Evolutionary conservation across 2,888 invertebrate species (phyloP).

Genomic region (Stenichneumon culpator): DNA sequence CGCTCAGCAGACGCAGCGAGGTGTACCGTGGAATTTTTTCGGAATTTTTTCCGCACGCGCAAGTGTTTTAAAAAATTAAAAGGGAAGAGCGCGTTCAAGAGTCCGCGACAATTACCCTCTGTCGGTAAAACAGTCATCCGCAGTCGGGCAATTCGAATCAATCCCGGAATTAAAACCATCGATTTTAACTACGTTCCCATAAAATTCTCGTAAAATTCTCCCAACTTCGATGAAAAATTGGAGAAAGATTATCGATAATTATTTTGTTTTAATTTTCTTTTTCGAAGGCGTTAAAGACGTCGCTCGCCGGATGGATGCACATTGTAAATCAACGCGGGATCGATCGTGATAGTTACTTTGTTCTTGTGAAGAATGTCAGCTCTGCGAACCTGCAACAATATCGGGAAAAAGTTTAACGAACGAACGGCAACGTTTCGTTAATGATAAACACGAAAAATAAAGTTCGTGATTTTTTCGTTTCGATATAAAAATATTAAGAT

Average conservation of each 20-base stretch:
- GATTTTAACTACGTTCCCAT: too few relatives aligned
- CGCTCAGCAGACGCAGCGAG: neutral
- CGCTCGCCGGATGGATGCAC: neutral
- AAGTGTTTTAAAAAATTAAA: too few relatives aligned
- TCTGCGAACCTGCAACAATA: conserved; percentile 78
- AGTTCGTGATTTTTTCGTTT: too few relatives aligned
- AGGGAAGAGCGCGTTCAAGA: too few relatives aligned
- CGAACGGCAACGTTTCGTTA: too few relatives aligned
- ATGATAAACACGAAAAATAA: too few relatives aligned
- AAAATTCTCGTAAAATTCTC: too few relatives aligned
- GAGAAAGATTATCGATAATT: neutral
- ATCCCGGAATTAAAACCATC: neutral
- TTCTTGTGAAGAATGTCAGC: conserved; percentile 89
- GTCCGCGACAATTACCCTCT: neutral
- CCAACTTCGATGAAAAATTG: too few relatives aligned
- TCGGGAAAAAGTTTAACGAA: neutral
- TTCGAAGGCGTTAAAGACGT: neutral
- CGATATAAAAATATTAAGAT: too few relatives aligned
- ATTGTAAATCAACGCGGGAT: neutral
- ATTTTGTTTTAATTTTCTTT: neutral
- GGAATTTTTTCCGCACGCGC: neutral
- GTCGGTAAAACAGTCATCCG: neutral
- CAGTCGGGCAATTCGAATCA: neutral
- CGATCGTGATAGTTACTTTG: conserved; percentile 86
- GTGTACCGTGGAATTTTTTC: neutral